phyloP scores from a whole-genome alignment of 2,113 vertebrate species.

The Cyphomyrus plagiostoma region DNA sequence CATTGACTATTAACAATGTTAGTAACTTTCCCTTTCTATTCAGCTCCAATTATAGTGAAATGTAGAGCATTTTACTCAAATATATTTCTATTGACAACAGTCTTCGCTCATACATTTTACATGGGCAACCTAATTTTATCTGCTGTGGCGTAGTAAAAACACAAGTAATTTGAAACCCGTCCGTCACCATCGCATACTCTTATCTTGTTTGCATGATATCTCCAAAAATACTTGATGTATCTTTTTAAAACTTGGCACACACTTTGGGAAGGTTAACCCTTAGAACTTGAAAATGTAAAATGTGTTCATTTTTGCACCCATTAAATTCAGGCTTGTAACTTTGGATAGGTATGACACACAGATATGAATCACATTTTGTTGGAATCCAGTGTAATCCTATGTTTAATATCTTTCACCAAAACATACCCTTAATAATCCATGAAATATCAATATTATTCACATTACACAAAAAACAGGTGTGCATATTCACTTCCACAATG shows the following conservation, averaged over 20 bases:
- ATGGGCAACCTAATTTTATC: not conserved
- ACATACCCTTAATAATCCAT: no score
- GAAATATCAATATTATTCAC: no score
- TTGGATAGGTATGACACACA: no score
- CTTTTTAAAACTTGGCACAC: not conserved
- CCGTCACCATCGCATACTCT: not conserved
- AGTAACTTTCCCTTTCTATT: not conserved
- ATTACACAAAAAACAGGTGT: no score
- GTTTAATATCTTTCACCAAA: no score
- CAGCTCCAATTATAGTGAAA: not conserved
- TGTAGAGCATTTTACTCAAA: not conserved
- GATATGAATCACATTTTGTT: no score
- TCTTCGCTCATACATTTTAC: not conserved
- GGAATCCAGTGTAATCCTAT: no score
- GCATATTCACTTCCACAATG: no score
- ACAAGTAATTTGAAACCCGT: not conserved
- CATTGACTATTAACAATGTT: not conserved
- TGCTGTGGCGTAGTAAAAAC: not conserved
- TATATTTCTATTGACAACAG: not conserved
- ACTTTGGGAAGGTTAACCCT: not conserved
- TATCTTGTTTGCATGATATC: not conserved
- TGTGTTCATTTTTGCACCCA: no score
- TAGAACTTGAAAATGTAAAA: no score
- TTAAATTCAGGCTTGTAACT: no score
- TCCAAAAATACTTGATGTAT: not conserved